Percentiles rank a stretch among this genome's conserved stretches.
These are phyloP conservation scores for Ophthalmolycus amberensis DNA, from an alignment of 2,113 vertebrate genomes.

Conservation along the genomic window DNA sequence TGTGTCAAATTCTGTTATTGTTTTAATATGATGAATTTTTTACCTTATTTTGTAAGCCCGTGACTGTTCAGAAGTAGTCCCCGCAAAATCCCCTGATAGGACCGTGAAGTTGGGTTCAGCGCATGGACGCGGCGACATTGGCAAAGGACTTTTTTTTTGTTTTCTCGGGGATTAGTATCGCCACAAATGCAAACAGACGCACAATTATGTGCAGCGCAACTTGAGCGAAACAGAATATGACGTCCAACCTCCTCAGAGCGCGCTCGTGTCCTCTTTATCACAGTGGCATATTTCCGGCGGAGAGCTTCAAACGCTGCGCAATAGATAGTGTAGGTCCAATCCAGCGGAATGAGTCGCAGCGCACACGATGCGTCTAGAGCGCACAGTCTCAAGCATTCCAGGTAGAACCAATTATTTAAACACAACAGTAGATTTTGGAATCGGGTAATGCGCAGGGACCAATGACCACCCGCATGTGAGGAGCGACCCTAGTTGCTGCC, in stretches of 20 bases:
- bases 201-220: constrained; percentile 22
- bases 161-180: not conserved
- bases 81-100: constrained; percentile 53
- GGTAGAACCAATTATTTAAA: not conserved
- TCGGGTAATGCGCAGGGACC: not conserved
- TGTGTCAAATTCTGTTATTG: not conserved
- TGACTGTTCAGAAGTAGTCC: constrained; percentile 44
- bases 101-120: constrained; percentile 50
- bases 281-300: constrained; percentile 50
- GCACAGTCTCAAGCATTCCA: constrained; percentile 29
- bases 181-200: constrained; percentile 25
- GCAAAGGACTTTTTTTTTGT: constrained; percentile 5
- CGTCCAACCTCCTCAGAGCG: constrained; percentile 45
- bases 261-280: constrained; percentile 21
- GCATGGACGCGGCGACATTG: constrained; percentile 39
- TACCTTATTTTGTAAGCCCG: constrained; percentile 73
- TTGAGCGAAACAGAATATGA: constrained; percentile 30
- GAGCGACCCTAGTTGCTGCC: constrained; percentile 13
- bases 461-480: not conserved
- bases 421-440: not conserved
- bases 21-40: not conserved
- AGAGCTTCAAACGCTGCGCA: constrained; percentile 22
- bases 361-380: constrained; percentile 13
- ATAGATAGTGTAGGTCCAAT: constrained; percentile 45
- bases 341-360: constrained; percentile 14